A percentile compares a stretch with the other conserved stretches of the same genome.
Evolutionary conservation across 2,797 vertebrate genomes (phyloP).

Genomic region (Melanotaenia nigrans): DNA sequence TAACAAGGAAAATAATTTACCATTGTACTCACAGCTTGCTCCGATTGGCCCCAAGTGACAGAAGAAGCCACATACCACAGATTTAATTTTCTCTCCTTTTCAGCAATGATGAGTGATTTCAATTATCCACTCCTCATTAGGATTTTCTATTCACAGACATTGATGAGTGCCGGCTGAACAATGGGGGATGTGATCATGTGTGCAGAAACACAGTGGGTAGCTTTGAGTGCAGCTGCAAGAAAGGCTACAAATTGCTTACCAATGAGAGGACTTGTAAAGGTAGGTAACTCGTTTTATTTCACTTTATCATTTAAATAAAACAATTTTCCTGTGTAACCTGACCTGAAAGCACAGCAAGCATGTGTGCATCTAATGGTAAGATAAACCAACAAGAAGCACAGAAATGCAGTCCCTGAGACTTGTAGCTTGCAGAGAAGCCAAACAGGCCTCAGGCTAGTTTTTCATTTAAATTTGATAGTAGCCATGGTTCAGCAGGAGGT

Average conservation of each 20-base stretch:
- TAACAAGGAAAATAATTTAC: background rate
- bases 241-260: conserved; percentile 97
- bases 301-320: background rate
- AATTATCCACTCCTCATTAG: conserved; percentile 10
- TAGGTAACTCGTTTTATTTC: conserved; percentile 50
- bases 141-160: conserved; percentile 85
- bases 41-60: conserved; percentile 5
- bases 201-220: conserved; percentile 98
- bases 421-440: conserved; percentile 27
- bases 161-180: conserved; percentile 94
- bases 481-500: conserved; percentile 66
- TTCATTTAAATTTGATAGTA: conserved; percentile 62
- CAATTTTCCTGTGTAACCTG: background rate
- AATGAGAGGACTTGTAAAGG: conserved; percentile 98
- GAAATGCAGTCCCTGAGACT: background rate
- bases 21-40: conserved; percentile 7
- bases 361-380: background rate
- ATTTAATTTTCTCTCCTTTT: conserved; percentile 8
- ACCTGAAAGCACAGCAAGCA: background rate
- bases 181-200: conserved; percentile 96
- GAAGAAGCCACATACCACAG: background rate
- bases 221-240: conserved; percentile 98
- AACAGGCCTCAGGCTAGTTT: conserved; percentile 53
- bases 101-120: conserved; percentile 12
- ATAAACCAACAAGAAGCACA: conserved; percentile 9